Evolutionary conservation across 2,888 invertebrate species (phyloP).

Genomic region (Congeria kusceri): DNA sequence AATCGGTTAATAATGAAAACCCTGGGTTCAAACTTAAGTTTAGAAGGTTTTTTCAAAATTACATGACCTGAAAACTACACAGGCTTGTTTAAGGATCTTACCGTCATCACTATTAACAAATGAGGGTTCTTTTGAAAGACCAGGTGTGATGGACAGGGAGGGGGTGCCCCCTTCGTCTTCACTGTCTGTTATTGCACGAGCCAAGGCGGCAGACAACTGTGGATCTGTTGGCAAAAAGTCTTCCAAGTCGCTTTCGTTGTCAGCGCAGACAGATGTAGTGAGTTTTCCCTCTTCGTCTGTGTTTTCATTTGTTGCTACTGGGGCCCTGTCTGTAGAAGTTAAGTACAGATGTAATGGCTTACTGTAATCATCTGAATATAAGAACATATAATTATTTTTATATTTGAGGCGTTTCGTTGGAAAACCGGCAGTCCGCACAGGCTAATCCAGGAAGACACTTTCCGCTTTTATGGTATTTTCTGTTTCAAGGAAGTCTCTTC

Average conservation of each 20-base stretch:
- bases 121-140: conserved; percentile 77
- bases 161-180: conserved; percentile 79
- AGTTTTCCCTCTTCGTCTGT: conserved; percentile 42
- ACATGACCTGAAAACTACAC: no score
- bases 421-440: no score
- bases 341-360: neutral
- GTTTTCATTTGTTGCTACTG: conserved; percentile 36
- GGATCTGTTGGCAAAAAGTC: conserved; percentile 81
- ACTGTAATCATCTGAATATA: no score
- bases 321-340: conserved; percentile 23
- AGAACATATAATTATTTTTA: no score
- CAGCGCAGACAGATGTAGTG: conserved; percentile 52
- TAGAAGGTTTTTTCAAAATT: no score
- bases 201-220: conserved; percentile 78
- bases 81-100: no score
- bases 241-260: conserved; percentile 80
- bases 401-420: no score
- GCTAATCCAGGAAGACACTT: no score
- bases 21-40: no score
- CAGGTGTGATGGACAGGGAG: conserved; percentile 64
- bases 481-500: no score
- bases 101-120: conserved; percentile 75
- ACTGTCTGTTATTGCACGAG: conserved; percentile 81
- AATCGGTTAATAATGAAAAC: no score
- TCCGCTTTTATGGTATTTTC: no score